Evolutionary conservation across 2,797 vertebrate species (phyloP), one percentile per base, ranked within the genome.

Genomic region (Hypotaenidia philippensis): DNA sequence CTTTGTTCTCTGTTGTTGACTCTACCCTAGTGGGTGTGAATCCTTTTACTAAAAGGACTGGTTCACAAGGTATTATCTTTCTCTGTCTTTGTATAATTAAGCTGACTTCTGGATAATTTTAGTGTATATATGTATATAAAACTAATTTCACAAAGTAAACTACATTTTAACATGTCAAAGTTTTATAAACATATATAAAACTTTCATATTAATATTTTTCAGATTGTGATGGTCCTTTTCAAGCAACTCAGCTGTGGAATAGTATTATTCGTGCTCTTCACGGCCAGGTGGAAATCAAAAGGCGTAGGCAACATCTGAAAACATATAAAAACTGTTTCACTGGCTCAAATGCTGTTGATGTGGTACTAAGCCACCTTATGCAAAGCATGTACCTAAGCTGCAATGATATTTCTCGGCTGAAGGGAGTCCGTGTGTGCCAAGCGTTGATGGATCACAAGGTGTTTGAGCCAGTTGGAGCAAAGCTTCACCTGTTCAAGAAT

Each of bases 391-490:
- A 97, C 89, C 98, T 99, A 79, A 98, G 98, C 96, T 98, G 98
- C 47, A 98, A 95, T 61, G 98, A 98, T 40, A 98, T 99, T 94
- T 99, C 98, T 66, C 97, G 96, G 20, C 97, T 98, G 57, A 99
- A 99, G 95, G 98, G 98, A 16, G 94, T 98, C 55, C 97, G 97
- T 34, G 98, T 99, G 40, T 99, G 99, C 96, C 98, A 99, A 92
- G 98, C 98, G 0, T 91, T 99, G 93, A 99, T 99, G 99, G 99
- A 99, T 89, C 98, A 98, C 22, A 98, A 98, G 92, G 98, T 99
- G 84, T 99, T 99, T 41, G 98, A 99, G 94, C 94, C 98, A 5
- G 98, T 98, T 40, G 98, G 98, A 47, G 97, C 96, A 3, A 99
- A 98, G 93, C 97, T 89, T 59, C 34, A 36, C 47, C 77, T 99